These are phyloP conservation scores for Nasonia vitripennis DNA, from an alignment of 1,140 invertebrate genomes.

Conservation along the genomic window DNA sequence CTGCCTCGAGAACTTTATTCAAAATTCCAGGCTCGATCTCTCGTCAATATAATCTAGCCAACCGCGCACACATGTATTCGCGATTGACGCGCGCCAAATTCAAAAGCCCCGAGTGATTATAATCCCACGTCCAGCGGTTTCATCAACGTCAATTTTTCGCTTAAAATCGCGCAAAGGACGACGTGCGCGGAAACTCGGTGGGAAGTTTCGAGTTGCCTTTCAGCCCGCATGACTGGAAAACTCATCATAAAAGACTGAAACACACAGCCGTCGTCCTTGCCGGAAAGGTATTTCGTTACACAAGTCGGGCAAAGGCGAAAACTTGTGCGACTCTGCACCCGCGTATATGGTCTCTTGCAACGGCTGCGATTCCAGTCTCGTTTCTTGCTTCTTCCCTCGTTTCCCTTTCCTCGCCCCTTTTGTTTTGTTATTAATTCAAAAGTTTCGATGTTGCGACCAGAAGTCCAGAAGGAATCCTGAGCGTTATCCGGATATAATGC, in stretches of 20 bases:
- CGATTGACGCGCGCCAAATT: not conserved
- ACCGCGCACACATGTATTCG: too few relatives aligned
- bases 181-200: not conserved
- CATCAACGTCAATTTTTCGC: not conserved
- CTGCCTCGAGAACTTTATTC: not conserved
- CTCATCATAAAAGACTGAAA: constrained; percentile 7
- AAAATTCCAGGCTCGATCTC: not conserved
- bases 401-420: not conserved
- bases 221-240: constrained; percentile 2
- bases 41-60: not conserved
- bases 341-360: not conserved
- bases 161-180: not conserved
- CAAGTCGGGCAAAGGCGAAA: not conserved
- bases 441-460: not conserved
- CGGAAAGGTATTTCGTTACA: constrained; percentile 14
- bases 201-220: constrained; percentile 23
- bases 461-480: not conserved
- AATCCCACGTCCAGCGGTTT: not conserved
- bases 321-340: not conserved
- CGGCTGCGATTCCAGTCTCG: not conserved
- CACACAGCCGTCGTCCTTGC: not conserved
- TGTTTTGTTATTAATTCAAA: not conserved
- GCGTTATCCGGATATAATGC: not conserved
- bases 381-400: not conserved
- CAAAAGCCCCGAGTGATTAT: not conserved